Percentiles rank a stretch among this genome's conserved stretches.
Conservation (phyloP, 1,140 invertebrate species). For the Tyrophagus putrescentiae region DNA sequence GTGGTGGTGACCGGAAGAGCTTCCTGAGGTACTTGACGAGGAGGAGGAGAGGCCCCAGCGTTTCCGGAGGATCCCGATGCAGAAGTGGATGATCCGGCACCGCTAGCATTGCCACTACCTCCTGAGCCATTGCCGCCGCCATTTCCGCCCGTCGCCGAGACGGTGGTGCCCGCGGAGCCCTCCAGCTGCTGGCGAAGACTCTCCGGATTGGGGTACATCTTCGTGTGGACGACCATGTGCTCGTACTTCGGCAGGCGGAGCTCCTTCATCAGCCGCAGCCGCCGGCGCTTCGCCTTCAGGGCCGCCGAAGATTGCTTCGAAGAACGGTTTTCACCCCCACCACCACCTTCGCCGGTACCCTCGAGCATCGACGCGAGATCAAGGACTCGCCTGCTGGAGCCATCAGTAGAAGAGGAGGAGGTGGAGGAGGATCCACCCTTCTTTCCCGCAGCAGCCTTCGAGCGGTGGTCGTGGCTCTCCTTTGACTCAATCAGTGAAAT, state of each 20-base stretch:
- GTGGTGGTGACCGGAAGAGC: not conserved
- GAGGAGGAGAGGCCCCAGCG: not conserved
- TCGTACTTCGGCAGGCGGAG: slow-evolving; percentile 54
- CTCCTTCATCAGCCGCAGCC: slow-evolving; percentile 42
- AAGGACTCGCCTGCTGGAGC: too few relatives aligned
- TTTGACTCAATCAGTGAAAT: not conserved
- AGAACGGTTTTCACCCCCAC: too few relatives aligned
- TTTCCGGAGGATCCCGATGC: not conserved
- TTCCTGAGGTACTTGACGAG: not conserved
- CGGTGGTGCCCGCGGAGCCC: not conserved
- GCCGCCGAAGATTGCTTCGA: too few relatives aligned
- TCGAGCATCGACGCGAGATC: slow-evolving; percentile 11
- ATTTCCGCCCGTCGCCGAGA: not conserved
- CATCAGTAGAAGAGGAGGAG: too few relatives aligned
- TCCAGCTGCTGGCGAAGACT: not conserved
- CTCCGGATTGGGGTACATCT: slow-evolving; percentile 28
- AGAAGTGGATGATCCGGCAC: not conserved
- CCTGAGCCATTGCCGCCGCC: not conserved
- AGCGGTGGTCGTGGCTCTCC: not conserved
- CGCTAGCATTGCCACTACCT: not conserved
- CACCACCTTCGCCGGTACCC: too few relatives aligned
- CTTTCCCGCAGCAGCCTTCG: not conserved
- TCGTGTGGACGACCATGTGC: slow-evolving; percentile 47
- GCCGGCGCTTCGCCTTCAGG: not conserved
- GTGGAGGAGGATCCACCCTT: not conserved